A percentile compares a stretch with the other conserved stretches of the same genome.
Evolutionary conservation across 2,888 invertebrate genomes (phyloP).

Genomic region (Hypomecis atomaria): DNA sequence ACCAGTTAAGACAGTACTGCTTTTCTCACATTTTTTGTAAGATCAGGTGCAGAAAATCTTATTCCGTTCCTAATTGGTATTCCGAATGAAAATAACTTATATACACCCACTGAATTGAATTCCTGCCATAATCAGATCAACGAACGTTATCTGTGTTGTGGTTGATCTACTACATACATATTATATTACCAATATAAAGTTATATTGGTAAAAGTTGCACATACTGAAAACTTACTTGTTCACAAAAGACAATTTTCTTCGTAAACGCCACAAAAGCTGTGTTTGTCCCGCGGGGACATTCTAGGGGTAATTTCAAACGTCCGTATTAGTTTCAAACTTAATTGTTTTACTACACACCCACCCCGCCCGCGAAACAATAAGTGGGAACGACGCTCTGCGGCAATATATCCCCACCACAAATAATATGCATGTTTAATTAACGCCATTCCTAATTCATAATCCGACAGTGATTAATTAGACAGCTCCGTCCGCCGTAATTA

Average conservation of each 20-base stretch:
- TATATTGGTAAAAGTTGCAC: slow-evolving; percentile 3
- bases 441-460: slow-evolving; percentile 82
- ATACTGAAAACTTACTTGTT: slow-evolving; percentile 29
- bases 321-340: slow-evolving; percentile 65
- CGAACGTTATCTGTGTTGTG: too few species aligned
- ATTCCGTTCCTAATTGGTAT: too few species aligned
- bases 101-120: too few species aligned
- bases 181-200: not conserved
- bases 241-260: slow-evolving; percentile 49
- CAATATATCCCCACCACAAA: slow-evolving; percentile 67
- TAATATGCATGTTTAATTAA: slow-evolving; percentile 82
- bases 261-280: slow-evolving; percentile 46
- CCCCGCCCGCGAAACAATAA: slow-evolving; percentile 37
- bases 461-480: slow-evolving; percentile 83
- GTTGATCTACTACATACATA: too few species aligned
- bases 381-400: slow-evolving; percentile 37
- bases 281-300: slow-evolving; percentile 51
- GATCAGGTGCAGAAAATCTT: too few species aligned
- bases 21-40: too few species aligned
- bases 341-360: slow-evolving; percentile 58
- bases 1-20: too few species aligned
- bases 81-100: too few species aligned
- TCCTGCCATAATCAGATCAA: too few species aligned
- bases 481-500: slow-evolving; percentile 78
- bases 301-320: slow-evolving; percentile 35